Evolutionary conservation across 2,797 vertebrate genomes (phyloP), one percentile per base, ranked within the genome.

Genomic region (Oophaga sylvatica): DNA sequence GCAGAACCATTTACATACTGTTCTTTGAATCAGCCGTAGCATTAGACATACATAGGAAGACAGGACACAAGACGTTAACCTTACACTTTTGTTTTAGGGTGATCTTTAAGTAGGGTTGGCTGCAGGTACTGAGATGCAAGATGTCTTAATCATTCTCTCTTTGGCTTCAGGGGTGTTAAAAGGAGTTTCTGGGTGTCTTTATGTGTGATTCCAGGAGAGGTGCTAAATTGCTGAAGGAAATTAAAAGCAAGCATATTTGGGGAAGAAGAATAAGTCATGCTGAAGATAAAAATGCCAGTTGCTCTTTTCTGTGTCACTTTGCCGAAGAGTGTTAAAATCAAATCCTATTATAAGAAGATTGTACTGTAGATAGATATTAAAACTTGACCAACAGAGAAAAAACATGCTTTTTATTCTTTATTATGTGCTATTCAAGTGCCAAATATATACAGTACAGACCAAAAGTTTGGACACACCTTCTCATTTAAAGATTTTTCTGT

Each of bases 191-290:
- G 88, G 92, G 92, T 93, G 88, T 90, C 90, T 90, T 57, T 93
- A 94, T 91, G 93, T 95, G 95, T 94, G 94, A 95, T 91, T 93
- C 93, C 91, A 92, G 90, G 94, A 94, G 90, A 94, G 93, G 94
- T 95, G 94, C 92, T 94, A 95, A 93, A 94, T 94, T 94, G 94
- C 93, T 94, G 92, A 94, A 94, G 94, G 94, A 95, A 95, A 95
- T 94, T 95, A 92, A 94, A 94, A 92, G 57, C 63, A 86, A 89
- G 87, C 85, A 87, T 59, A 88, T 92, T 91, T 86, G 16, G 17
- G 73, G 87, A 88, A 90, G 73, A 86, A 53, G 88, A 87, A 53
- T 35, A 92, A 87, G 53, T 90, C 91, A 90, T 89, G 83, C 87
- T 92, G 78, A 90, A 93, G 93, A 92, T 89, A 87, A 83, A 91